A percentile compares a stretch with the other conserved stretches of the same genome.
These are phyloP conservation scores for Odontothrips loti DNA, from an alignment of 2,888 invertebrate genomes.

Conservation along the genomic window DNA sequence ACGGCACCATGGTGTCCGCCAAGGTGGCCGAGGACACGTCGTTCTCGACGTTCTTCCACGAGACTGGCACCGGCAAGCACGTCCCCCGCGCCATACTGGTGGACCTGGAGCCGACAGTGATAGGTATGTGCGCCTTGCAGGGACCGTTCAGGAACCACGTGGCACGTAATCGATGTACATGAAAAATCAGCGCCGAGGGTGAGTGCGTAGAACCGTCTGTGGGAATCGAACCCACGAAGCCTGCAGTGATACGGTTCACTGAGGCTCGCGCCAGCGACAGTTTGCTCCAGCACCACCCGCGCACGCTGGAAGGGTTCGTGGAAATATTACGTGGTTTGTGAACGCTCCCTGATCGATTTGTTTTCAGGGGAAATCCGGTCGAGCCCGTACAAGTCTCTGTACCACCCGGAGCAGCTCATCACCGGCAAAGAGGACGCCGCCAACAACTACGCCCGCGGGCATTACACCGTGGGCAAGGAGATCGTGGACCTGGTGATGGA, in stretches of 20 bases:
- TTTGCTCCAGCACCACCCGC: too few species aligned
- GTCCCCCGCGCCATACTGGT: conserved; percentile 32
- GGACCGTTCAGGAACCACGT: not conserved
- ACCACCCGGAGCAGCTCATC: conserved; percentile 65
- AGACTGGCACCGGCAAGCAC: conserved; percentile 84
- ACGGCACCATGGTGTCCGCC: not conserved
- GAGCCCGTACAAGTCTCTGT: conserved; percentile 56
- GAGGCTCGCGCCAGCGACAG: too few species aligned
- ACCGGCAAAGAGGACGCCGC: conserved; percentile 66
- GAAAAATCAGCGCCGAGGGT: too few species aligned
- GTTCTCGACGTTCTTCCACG: conserved; percentile 90
- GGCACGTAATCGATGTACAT: too few species aligned
- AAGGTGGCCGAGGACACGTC: conserved; percentile 64
- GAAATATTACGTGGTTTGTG: not conserved
- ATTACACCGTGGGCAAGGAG: conserved; percentile 62
- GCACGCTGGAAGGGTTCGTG: not conserved
- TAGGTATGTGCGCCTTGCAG: not conserved
- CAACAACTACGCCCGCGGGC: conserved; percentile 64
- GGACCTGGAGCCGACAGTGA: conserved; percentile 90
- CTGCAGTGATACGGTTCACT: too few species aligned
- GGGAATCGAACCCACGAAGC: too few species aligned
- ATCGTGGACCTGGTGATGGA: conserved; percentile 55
- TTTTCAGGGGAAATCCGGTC: conserved; percentile 48
- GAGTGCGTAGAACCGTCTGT: too few species aligned
- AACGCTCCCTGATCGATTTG: not conserved